Evolutionary conservation across 2,113 vertebrate species (phyloP).

Genomic region (Geococcyx californianus): DNA sequence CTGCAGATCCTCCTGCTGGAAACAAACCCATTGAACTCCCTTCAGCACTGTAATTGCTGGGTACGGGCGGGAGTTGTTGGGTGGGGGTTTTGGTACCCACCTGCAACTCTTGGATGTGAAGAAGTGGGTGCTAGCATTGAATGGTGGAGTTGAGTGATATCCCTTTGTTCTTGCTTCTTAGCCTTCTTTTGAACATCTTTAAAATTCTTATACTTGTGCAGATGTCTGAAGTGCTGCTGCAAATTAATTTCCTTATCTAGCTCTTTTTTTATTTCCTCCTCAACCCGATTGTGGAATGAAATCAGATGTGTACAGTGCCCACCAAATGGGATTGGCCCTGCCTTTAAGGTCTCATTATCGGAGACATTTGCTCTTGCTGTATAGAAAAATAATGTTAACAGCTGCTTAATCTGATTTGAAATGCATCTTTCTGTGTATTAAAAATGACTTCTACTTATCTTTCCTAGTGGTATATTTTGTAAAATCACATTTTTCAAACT

Average conservation of each 20-base stretch:
- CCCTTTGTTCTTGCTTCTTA: neutral
- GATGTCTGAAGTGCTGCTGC: slow-evolving; percentile 25
- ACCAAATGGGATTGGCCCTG: slow-evolving; percentile 9
- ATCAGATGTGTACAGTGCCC: neutral
- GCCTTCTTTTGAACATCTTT: neutral
- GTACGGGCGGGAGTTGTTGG: neutral
- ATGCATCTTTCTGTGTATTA: slow-evolving; percentile 75
- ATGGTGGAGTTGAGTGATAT: neutral
- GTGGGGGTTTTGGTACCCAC: neutral
- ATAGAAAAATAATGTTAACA: slow-evolving; percentile 68
- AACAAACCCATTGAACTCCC: neutral
- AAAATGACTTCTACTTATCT: slow-evolving; percentile 76
- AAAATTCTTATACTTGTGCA: neutral
- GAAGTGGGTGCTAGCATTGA: neutral
- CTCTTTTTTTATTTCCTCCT: slow-evolving; percentile 24
- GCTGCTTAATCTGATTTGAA: slow-evolving; percentile 76
- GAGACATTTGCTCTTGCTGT: slow-evolving; percentile 53
- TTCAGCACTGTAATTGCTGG: neutral
- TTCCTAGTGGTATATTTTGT: slow-evolving; percentile 64
- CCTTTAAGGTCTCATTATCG: slow-evolving; percentile 35
- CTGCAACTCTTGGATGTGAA: neutral
- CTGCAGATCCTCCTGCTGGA: neutral
- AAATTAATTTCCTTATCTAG: slow-evolving; percentile 54
- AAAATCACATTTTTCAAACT: slow-evolving; percentile 64
- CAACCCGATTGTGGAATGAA: neutral